A percentile compares a stretch with the other conserved stretches of the same genome.
Evolutionary conservation across 2,113 vertebrate genomes (phyloP).

Genomic region (Alectura lathami): DNA sequence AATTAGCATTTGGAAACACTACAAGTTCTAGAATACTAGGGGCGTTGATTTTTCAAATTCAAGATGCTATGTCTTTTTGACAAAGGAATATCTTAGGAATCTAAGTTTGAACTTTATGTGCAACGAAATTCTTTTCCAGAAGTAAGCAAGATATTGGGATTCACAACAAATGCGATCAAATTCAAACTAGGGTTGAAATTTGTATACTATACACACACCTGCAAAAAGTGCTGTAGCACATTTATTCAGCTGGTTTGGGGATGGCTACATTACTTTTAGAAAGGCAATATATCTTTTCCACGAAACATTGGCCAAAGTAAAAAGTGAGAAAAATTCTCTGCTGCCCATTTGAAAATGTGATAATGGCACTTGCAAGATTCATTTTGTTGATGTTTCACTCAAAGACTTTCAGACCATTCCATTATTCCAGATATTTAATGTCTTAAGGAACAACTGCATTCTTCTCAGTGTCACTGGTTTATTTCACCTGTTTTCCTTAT

Average conservation of each 20-base stretch:
- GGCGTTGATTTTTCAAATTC: not conserved
- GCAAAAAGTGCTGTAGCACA: not conserved
- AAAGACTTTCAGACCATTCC: not conserved
- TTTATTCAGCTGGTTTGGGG: not conserved
- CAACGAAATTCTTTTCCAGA: not conserved
- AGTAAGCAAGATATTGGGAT: not conserved
- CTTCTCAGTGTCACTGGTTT: conserved; percentile 32
- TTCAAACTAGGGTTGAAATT: not conserved
- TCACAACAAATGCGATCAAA: not conserved
- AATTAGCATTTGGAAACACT: not conserved
- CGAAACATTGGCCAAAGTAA: not conserved
- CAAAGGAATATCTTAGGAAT: not conserved
- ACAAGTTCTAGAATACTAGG: not conserved
- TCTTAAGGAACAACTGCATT: not conserved
- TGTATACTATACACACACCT: not conserved
- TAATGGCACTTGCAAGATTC: not conserved
- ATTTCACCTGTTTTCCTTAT: conserved; percentile 36
- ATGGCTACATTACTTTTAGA: not conserved
- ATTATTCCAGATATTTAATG: not conserved
- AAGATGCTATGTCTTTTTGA: not conserved
- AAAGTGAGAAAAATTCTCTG: not conserved
- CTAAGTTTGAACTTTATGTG: not conserved
- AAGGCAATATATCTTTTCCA: not conserved
- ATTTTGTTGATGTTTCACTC: not conserved
- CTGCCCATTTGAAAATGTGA: not conserved